Conservation (phyloP, 2,113 vertebrate species). For the Callospermophilus lateralis region DNA sequence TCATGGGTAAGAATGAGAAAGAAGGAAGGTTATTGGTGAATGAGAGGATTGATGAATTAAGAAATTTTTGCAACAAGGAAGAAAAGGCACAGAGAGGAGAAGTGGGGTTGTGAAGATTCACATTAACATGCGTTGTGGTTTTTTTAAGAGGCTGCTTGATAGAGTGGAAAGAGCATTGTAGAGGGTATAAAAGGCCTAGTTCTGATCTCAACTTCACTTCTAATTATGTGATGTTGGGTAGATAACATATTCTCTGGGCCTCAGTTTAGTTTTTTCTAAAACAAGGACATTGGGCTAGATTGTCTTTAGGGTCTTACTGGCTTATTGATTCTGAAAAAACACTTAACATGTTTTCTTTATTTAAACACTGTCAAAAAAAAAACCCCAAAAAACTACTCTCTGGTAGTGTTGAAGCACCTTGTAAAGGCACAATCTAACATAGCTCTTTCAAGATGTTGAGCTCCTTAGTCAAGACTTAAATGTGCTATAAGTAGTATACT, state of each 20-base stretch:
- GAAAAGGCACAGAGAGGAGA: background rate
- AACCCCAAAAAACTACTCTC: background rate
- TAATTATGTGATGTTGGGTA: background rate
- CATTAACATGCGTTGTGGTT: background rate
- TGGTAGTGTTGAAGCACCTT: background rate
- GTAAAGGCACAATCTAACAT: slow-evolving; percentile 2
- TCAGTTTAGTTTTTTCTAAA: slow-evolving; percentile 18
- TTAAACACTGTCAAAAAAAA: background rate
- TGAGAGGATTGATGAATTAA: background rate
- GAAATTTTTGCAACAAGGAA: background rate
- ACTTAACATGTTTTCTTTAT: slow-evolving; percentile 24
- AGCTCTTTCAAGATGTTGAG: background rate
- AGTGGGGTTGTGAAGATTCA: background rate
- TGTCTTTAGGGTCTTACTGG: background rate
- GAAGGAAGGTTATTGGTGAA: background rate
- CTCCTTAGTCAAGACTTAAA: background rate
- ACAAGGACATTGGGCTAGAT: background rate
- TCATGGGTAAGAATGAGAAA: slow-evolving; percentile 18
- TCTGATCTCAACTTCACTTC: background rate
- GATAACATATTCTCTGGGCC: background rate
- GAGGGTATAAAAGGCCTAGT: background rate
- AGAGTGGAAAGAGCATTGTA: background rate
- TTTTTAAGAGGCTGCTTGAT: background rate
- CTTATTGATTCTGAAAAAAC: background rate
- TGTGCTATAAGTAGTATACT: background rate